Evolutionary conservation across 2,888 invertebrate genomes (phyloP).

Genomic region (Anaspis maculata): DNA sequence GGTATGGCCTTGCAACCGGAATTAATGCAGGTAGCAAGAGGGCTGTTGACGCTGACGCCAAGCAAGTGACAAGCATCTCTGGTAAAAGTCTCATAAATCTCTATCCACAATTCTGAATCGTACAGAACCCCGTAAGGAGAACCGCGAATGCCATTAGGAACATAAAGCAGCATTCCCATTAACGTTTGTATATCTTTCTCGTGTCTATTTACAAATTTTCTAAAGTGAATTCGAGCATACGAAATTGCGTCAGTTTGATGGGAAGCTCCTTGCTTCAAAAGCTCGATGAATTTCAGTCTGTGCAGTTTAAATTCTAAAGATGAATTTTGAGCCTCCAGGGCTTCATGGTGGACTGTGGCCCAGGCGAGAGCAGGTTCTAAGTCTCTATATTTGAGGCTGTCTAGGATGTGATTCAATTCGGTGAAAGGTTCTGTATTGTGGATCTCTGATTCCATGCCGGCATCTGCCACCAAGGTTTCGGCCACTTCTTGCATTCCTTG

Average conservation of each 20-base stretch:
- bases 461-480: conserved; percentile 69
- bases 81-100: conserved; percentile 83
- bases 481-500: conserved; percentile 93
- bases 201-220: conserved; percentile 67
- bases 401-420: conserved; percentile 81
- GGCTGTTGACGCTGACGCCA: conserved; percentile 82
- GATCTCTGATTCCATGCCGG: conserved; percentile 54
- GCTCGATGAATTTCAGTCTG: conserved; percentile 68
- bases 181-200: conserved; percentile 76
- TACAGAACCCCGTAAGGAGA: conserved; percentile 74
- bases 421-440: conserved; percentile 68
- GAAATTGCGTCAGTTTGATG: conserved; percentile 77
- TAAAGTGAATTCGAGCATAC: conserved; percentile 80
- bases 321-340: conserved; percentile 60
- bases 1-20: conserved; percentile 93
- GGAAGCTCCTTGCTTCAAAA: conserved; percentile 54
- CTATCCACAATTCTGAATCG: conserved; percentile 71
- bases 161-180: conserved; percentile 78
- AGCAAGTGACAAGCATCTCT: conserved; percentile 87
- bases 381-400: conserved; percentile 72
- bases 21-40: conserved; percentile 84
- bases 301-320: conserved; percentile 76
- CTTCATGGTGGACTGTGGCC: conserved; percentile 68
- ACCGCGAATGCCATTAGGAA: conserved; percentile 66
- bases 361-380: conserved; percentile 81